A percentile compares a stretch with the other conserved stretches of the same genome.
Conservation (phyloP, 2,888 invertebrate species). For the Prosopocoilus inquinatus region DNA sequence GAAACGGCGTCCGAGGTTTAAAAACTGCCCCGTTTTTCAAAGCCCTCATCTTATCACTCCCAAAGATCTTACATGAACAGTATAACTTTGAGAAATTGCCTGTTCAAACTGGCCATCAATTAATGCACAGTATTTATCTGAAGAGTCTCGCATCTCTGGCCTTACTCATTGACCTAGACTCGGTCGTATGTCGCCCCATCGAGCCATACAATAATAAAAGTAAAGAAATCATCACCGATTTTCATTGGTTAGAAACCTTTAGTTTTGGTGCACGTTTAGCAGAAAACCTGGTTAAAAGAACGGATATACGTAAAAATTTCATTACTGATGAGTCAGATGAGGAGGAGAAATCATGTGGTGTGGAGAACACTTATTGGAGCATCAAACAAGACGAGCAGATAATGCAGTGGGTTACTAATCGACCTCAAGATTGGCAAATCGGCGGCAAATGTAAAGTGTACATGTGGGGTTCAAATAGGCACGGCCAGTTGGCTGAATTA, state of each 20-base stretch:
- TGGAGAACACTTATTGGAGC: slow-evolving; percentile 56
- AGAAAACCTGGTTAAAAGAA: slow-evolving; percentile 54
- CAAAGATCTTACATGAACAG: slow-evolving; percentile 54
- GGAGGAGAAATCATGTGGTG: slow-evolving; percentile 19
- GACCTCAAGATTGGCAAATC: slow-evolving; percentile 65
- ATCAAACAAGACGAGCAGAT: slow-evolving; percentile 60
- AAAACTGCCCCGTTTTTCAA: slow-evolving; percentile 57
- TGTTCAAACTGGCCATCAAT: slow-evolving; percentile 58
- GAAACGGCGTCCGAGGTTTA: slow-evolving; percentile 55
- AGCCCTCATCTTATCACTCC: slow-evolving; percentile 51
- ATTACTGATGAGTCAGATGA: slow-evolving; percentile 25
- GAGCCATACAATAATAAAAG: slow-evolving; percentile 51
- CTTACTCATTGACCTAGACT: slow-evolving; percentile 56
- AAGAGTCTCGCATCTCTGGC: slow-evolving; percentile 58
- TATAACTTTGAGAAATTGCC: slow-evolving; percentile 57
- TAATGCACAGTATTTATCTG: slow-evolving; percentile 59
- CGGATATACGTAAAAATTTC: slow-evolving; percentile 51
- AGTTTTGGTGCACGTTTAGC: slow-evolving; percentile 57
- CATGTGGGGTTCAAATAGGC: slow-evolving; percentile 63
- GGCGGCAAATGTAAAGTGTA: slow-evolving; percentile 58
- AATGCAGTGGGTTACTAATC: slow-evolving; percentile 60
- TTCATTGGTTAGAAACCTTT: slow-evolving; percentile 60
- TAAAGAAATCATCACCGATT: slow-evolving; percentile 48
- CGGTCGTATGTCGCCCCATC: slow-evolving; percentile 53
- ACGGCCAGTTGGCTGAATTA: slow-evolving; percentile 61